Evolutionary conservation across 2,797 vertebrate genomes (phyloP), one percentile per base, ranked within the genome.

Genomic region (Poecilia wingei): DNA sequence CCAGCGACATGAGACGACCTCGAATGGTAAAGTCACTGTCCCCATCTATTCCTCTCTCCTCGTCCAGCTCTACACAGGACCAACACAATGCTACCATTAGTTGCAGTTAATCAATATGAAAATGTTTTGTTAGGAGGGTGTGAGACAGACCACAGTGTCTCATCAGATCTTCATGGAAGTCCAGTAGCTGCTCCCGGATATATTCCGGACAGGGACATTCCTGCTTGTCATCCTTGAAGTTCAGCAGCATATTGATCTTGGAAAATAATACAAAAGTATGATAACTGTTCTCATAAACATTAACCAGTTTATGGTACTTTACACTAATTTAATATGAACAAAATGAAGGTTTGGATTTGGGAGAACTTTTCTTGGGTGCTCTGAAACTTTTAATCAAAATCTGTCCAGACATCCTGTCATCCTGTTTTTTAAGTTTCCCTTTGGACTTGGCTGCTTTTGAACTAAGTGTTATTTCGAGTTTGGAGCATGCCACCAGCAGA

Each of bases 141-240:
- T 59, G 39, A 69, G 84, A 78, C 61, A 20, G 41, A 88, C 98
- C 98, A 91, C 98, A 99, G 81, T 99, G 98, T 69, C 95, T 95
- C 98, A 99, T 99, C 78, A 99, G 92, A 84, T 99, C 98, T 86
- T 98, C 96, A 3, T 99, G 98, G 88, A 99, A 99, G 90, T 98
- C 97, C 6, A 98, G 87, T 53, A 99, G 96, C 43, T 98, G 97
- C 79, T 98, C 97, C 70, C 96, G 91, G 87, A 99, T 97, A 91
- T 96, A 96, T 81, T 97, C 96, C 3, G 98, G 96, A 90, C 98
- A 98, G 4, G 98, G 98, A 90, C 97, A 98, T 64, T 98, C 98
- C 87, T 93, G 97, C 94, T 98, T 99, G 78, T 97, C 97, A 83
- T 97, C 96, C 90, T 98, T 99, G 79, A 99, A 99, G 91, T 97